phyloP scores from a whole-genome alignment of 2,888 invertebrate genomes.

The Polydesmus complanatus region DNA sequence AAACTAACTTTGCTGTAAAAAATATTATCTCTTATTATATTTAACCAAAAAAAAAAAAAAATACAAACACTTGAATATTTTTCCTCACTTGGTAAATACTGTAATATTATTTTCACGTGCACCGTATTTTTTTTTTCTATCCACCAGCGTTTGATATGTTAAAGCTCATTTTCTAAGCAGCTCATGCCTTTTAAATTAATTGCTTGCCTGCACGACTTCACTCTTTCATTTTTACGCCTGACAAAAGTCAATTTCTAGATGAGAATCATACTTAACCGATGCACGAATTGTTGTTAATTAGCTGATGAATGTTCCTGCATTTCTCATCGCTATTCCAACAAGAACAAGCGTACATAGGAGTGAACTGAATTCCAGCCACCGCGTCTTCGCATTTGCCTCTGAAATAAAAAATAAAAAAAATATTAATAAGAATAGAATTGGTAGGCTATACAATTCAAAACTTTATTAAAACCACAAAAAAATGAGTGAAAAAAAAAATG shows the following conservation, averaged over 20 bases:
- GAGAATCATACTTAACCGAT: slow-evolving; percentile 33
- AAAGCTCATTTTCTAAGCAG: no score
- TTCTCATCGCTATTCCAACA: slow-evolving; percentile 56
- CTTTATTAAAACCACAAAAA: not conserved
- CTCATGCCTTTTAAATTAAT: no score
- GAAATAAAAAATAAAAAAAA: slow-evolving; percentile 1
- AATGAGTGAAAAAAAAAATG: not conserved
- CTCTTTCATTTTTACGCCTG: not conserved
- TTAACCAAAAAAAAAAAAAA: no score
- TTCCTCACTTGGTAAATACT: no score
- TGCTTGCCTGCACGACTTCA: not conserved
- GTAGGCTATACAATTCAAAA: not conserved
- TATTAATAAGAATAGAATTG: not conserved
- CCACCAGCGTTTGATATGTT: no score
- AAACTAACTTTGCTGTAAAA: no score
- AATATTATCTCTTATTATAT: no score
- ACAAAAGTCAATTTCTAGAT: not conserved
- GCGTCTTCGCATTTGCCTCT: slow-evolving; percentile 75
- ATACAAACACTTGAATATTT: no score
- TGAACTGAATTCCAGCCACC: slow-evolving; percentile 70
- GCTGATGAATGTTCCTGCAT: slow-evolving; percentile 74
- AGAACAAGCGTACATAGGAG: slow-evolving; percentile 84
- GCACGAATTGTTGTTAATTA: slow-evolving; percentile 85
- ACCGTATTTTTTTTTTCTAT: no score
- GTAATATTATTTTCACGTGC: no score